Percentiles rank a stretch among this genome's conserved stretches.
phyloP scores from a whole-genome alignment of 2,797 vertebrate genomes.

The Tinamus major region DNA sequence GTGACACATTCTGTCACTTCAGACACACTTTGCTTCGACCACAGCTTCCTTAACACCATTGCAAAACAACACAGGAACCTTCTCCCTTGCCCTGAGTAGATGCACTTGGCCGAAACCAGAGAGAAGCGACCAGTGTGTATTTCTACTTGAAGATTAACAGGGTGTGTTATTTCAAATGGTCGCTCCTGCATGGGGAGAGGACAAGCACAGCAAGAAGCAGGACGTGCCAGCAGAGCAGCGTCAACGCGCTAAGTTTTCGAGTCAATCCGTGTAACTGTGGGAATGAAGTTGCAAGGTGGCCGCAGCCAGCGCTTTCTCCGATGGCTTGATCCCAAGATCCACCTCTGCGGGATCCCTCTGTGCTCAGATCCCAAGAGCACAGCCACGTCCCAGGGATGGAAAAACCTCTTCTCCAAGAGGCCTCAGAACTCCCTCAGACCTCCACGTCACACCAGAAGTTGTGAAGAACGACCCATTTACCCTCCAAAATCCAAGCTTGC shows the following conservation, averaged over 20 bases:
- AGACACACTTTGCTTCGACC: not conserved
- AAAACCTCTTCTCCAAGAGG: not conserved
- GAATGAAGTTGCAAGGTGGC: not conserved
- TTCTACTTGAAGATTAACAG: not conserved
- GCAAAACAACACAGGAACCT: not conserved
- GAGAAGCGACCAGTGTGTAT: not conserved
- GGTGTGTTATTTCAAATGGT: not conserved
- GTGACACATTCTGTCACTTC: not conserved
- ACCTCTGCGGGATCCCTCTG: not conserved
- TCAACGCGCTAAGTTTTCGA: not conserved
- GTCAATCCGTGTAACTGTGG: not conserved
- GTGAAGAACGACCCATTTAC: not conserved
- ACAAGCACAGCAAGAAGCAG: not conserved
- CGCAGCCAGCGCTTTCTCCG: not conserved
- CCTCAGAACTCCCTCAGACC: no score
- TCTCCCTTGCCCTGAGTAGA: not conserved
- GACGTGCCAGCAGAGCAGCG: not conserved
- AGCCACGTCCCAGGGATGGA: not conserved
- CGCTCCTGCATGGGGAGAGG: not conserved
- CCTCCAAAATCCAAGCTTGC: not conserved
- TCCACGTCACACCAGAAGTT: not conserved
- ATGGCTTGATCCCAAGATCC: accelerated
- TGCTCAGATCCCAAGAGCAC: not conserved
- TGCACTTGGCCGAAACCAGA: not conserved
- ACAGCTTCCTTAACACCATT: not conserved